A percentile compares a stretch with the other conserved stretches of the same genome.
Conservation (phyloP, 1,140 invertebrate species). For the Penaeus chinensis region DNA sequence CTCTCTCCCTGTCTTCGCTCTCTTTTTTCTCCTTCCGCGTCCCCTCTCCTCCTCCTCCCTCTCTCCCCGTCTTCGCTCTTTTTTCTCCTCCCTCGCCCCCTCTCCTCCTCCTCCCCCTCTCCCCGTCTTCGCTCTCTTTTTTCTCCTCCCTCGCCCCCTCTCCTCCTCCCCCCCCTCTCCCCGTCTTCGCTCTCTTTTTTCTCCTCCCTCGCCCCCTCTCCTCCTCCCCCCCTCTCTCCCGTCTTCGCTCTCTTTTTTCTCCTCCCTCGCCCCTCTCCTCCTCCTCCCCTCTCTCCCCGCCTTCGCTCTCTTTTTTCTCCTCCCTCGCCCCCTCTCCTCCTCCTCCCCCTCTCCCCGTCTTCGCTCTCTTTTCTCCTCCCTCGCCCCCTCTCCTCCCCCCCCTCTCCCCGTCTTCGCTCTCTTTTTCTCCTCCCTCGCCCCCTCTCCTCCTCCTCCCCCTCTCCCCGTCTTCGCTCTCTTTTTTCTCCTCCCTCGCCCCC, state of each 20-base stretch:
- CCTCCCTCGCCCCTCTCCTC: neutral
- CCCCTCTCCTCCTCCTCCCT: neutral
- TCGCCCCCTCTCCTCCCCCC: constrained; percentile 2
- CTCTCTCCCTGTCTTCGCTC: too few species aligned
- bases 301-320: too few species aligned
- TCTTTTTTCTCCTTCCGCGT: too few species aligned
- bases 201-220: neutral
- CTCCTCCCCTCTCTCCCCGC: constrained; percentile 45
- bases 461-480: too few species aligned
- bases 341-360: neutral
- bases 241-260: too few species aligned
- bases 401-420: neutral
- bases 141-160: neutral
- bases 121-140: too few species aligned
- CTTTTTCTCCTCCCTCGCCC: neutral
- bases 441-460: neutral
- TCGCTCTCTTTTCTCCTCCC: too few species aligned
- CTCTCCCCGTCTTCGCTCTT: too few species aligned
- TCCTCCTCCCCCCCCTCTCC: constrained; percentile 55
- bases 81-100: neutral
- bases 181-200: too few species aligned
- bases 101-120: neutral
- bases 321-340: neutral
- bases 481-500: neutral
- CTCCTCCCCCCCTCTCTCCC: constrained; percentile 9